Percentiles rank a stretch among this genome's conserved stretches.
Conservation (phyloP, 2,888 invertebrate genomes). For the Mythimna lalbum region DNA sequence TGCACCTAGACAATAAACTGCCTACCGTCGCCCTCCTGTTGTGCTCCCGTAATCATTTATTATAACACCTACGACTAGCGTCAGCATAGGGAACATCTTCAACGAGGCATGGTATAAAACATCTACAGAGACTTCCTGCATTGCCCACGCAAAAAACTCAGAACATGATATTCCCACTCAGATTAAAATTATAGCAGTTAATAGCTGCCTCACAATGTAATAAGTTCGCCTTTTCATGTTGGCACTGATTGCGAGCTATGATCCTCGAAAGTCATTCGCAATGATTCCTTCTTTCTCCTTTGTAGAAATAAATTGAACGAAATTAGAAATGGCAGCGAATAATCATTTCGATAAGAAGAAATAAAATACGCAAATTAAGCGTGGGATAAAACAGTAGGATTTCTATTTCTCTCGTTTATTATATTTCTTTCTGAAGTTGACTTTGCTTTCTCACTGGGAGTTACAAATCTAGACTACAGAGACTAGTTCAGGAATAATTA, state of each 20-base stretch:
- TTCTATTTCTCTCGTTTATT: conserved; percentile 40
- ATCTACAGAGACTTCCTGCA: conserved; percentile 1
- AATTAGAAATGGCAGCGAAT: conserved; percentile 42
- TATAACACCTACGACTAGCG: conserved; percentile 2
- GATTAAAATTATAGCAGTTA: conserved; percentile 19
- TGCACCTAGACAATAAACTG: neutral
- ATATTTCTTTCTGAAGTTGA: conserved; percentile 27
- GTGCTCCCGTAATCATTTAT: neutral
- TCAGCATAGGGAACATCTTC: neutral
- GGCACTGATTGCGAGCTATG: conserved; percentile 37
- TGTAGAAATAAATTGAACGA: conserved; percentile 42
- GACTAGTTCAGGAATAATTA: conserved; percentile 10
- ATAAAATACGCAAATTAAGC: conserved; percentile 50
- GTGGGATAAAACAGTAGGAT: conserved; percentile 40
- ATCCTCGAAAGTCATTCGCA: conserved; percentile 43
- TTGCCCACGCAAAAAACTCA: neutral
- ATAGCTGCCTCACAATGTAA: conserved; percentile 24
- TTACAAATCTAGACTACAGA: neutral
- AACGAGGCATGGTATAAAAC: conserved; percentile 4
- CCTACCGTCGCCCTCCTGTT: neutral
- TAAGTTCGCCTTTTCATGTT: conserved; percentile 30
- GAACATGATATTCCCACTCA: conserved; percentile 20
- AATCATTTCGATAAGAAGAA: conserved; percentile 43
- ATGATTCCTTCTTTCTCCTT: conserved; percentile 42
- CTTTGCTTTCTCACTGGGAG: conserved; percentile 15